Evolutionary conservation across 2,113 vertebrate species (phyloP).

Genomic region (Egretta garzetta): DNA sequence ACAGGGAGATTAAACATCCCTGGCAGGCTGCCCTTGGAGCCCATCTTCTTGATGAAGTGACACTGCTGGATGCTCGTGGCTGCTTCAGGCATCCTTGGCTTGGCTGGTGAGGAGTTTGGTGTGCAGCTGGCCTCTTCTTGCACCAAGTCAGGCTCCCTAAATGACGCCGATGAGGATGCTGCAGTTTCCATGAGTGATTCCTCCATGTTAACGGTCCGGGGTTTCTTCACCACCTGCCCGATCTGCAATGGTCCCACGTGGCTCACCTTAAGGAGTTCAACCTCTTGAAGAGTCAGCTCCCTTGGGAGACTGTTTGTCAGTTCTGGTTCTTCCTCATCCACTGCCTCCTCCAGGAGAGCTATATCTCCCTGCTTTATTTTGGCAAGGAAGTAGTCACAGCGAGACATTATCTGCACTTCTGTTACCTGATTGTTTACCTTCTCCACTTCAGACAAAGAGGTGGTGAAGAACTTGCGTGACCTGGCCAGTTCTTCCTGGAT

Average conservation of each 20-base stretch:
- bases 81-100: slow-evolving; percentile 68
- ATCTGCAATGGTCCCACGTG: slow-evolving; percentile 85
- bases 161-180: slow-evolving; percentile 44
- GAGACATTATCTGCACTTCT: slow-evolving; percentile 93
- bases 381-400: slow-evolving; percentile 94
- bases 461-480: slow-evolving; percentile 87
- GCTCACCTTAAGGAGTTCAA: slow-evolving; percentile 86
- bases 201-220: slow-evolving; percentile 83
- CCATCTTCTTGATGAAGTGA: slow-evolving; percentile 95
- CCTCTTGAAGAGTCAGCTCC: slow-evolving; percentile 89
- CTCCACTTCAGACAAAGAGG: slow-evolving; percentile 89
- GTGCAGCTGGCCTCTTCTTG: slow-evolving; percentile 76
- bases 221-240: slow-evolving; percentile 86
- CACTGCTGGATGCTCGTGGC: slow-evolving; percentile 82
- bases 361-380: slow-evolving; percentile 92
- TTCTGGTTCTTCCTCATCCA: slow-evolving; percentile 87
- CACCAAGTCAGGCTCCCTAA: slow-evolving; percentile 83
- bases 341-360: slow-evolving; percentile 86
- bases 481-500: slow-evolving; percentile 90
- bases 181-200: slow-evolving; percentile 76
- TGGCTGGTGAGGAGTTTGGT: slow-evolving; percentile 82
- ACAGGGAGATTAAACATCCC: slow-evolving; percentile 96
- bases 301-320: slow-evolving; percentile 82
- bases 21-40: slow-evolving; percentile 89
- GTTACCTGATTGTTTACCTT: slow-evolving; percentile 88